Base-by-base conservation (phyloP, 2,888 invertebrate genomes). In the Rotaria macrura region DNA sequence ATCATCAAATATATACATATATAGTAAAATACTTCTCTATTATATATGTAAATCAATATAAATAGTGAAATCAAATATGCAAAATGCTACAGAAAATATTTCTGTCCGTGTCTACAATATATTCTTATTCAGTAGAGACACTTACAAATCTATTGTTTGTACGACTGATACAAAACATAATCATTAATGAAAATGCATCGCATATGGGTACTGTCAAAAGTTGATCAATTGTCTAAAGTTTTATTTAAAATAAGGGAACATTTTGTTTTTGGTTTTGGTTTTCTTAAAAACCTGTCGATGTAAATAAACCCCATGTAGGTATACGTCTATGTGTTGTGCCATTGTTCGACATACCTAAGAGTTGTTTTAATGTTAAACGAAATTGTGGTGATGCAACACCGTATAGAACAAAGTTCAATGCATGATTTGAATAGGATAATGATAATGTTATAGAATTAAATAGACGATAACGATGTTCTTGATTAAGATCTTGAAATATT, bases 351-450 rank as follows among this genome's bases (percentile, higher is more conserved):
- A 7, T 9, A 5, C 74, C 74, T 79, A 79, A 79, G 10, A 79
- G 25, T 79, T 79, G 74, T 40, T 14, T 40, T 25, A 84, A 83
- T 17, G 84, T 79, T 84, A 84, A 40, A 43, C 86, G 40, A 83
- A 84, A 86, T 74, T 84, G 86, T 9, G 86, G 86, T 49, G 86
- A 86, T 49, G 86, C 84, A 9, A 86, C 72, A 4, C 86, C 84
- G 57, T 86, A 86, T 3, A 86, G 47, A 57, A 86, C 23, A 57
- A 86, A 86, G 57, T 86, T 86, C n/a, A 86, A 83, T 52, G 86
- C 84, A 84, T 86, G 86, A 83, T 86, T 86, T 54, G 86, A 86
- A 86, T 86, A 86, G 7, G 86, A 74, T 47, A 86, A 47, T 29
- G 79, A 34, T 40, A 79, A 43, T 43, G 74, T 79, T 23, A 79